These are phyloP conservation scores for Eretmocerus hayati DNA, from an alignment of 2,888 invertebrate genomes.

Conservation along the genomic window DNA sequence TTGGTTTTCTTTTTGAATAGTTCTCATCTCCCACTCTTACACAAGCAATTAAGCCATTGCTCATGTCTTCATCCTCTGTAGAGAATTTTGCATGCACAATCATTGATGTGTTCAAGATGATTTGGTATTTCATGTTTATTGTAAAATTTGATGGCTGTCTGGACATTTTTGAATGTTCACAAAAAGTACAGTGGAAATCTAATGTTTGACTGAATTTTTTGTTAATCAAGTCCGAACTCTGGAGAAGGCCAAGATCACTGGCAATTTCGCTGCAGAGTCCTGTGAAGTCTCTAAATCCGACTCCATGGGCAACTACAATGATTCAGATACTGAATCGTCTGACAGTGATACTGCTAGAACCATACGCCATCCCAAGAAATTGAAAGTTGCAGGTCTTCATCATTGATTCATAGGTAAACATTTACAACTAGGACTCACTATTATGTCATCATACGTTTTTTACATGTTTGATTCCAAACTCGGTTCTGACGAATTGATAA, in stretches of 20 bases:
- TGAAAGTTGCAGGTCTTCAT: constrained; percentile 41
- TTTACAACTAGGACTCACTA: no score
- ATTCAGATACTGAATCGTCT: constrained; percentile 55
- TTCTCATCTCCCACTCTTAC: no score
- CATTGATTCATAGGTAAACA: constrained; percentile 38
- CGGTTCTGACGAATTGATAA: constrained; percentile 30
- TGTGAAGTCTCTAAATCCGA: constrained; percentile 49
- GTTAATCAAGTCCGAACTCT: constrained; percentile 74
- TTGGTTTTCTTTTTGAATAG: no score
- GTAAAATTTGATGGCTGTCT: no score
- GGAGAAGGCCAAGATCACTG: constrained; percentile 74
- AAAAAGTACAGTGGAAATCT: no score
- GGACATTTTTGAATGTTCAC: no score
- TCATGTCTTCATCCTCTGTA: no score
- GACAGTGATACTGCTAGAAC: constrained; percentile 41
- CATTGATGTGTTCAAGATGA: no score
- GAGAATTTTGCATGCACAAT: no score
- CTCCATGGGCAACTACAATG: constrained; percentile 48
- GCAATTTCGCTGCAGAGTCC: constrained; percentile 58
- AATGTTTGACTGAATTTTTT: no score
- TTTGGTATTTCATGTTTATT: no score
- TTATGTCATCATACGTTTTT: constrained; percentile 2
- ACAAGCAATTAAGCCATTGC: no score
- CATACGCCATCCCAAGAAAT: constrained; percentile 41
- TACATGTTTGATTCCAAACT: constrained; percentile 20